Base-by-base conservation (phyloP, 2,113 vertebrate genomes). In the Colistium nudipinnis region DNA sequence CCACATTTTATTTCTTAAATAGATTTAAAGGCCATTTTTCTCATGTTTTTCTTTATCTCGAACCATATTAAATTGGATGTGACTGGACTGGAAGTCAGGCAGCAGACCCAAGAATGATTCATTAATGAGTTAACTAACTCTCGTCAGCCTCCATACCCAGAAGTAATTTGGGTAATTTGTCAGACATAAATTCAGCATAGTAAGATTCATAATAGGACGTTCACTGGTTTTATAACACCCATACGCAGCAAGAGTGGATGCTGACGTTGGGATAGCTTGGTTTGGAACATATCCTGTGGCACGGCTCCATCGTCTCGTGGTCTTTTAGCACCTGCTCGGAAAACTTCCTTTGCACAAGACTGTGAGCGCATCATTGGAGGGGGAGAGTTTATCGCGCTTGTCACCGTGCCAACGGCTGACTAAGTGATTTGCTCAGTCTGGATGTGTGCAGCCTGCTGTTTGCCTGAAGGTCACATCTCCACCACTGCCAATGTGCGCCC, bases 301-400 rank as follows among this genome's bases (percentile, higher is more conserved):
- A 52, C 51, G 1, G 20, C 4, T 82, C 84, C 83, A 84, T 7
- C 2, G 30, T 19, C 25, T 54, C 66, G 59, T 78, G 83, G 77
- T 65, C 41, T 75, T 76, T 61, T 53, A 78, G 65, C 78, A 76
- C 62, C 73, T 54, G 70, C 7, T 80, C 70, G 78, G 73, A 89
- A 85, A 83, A 76, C 76, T 70, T 74, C 80, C 72, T 64, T 80
- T 67, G 76, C 67, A 78, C 72, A 67, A 79, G 47, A 56, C 30
- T 60, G 62, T 48, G 78, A 41, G 69, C 59, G 71, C 45, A 69
- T 88, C 87, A 86, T 28, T 48, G 20, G 25, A 62, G 76, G 12
- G 24, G 24, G 71, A 72, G 71, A 69, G 63, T 66, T 51, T 60
- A 72, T 70, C 65, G 61, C 67, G 79, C 76, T 62, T 47, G 55